phyloP scores from a whole-genome alignment of 2,888 invertebrate species.

The Calephelis perditalis region DNA sequence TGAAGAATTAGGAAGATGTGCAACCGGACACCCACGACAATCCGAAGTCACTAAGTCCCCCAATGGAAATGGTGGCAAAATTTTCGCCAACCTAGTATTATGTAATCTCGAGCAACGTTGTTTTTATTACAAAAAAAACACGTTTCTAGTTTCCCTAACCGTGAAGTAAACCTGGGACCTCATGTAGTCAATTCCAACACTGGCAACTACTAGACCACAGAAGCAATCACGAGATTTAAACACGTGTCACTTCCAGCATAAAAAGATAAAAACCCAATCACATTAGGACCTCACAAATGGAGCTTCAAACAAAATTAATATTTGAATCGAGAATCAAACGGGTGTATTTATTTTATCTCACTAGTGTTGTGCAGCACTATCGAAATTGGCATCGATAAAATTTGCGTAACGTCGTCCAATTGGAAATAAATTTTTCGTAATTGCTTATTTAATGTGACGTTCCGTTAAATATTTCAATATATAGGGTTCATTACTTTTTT shows the following conservation, averaged over 20 bases:
- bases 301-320: slow-evolving; percentile 3
- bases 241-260: background rate
- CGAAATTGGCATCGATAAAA: slow-evolving; percentile 69
- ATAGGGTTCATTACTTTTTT: slow-evolving; percentile 30
- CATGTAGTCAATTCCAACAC: too few relatives aligned
- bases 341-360: slow-evolving; percentile 59
- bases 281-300: slow-evolving; percentile 7
- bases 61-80: too few relatives aligned
- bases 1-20: too few relatives aligned
- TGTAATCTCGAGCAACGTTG: too few relatives aligned
- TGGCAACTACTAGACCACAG: too few relatives aligned
- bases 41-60: too few relatives aligned
- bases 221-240: too few relatives aligned
- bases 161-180: too few relatives aligned
- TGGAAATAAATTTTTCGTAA: slow-evolving; percentile 66
- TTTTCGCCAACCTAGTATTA: too few relatives aligned
- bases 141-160: too few relatives aligned
- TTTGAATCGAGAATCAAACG: slow-evolving; percentile 43
- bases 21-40: too few relatives aligned
- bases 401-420: slow-evolving; percentile 53
- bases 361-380: slow-evolving; percentile 57
- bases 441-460: slow-evolving; percentile 57
- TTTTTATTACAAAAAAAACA: too few relatives aligned
- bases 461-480: slow-evolving; percentile 37
- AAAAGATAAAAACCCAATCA: slow-evolving; percentile 1